Evolutionary conservation across 2,888 invertebrate species (phyloP).

Genomic region (Clusia tigrina): DNA sequence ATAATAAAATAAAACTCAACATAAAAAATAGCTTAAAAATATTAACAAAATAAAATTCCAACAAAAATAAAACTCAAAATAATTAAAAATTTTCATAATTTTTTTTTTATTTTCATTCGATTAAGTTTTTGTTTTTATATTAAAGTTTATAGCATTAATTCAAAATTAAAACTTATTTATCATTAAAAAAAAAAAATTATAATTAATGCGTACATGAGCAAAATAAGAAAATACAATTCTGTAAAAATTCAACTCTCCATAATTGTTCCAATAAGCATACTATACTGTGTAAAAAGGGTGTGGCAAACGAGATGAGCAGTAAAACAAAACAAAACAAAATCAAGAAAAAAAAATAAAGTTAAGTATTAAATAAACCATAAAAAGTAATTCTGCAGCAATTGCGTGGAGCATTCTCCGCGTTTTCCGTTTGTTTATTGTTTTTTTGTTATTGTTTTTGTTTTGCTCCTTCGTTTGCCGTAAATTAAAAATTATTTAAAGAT

Average conservation of each 20-base stretch:
- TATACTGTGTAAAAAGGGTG: neutral
- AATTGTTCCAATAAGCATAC: constrained; percentile 13
- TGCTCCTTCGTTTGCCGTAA: too few relatives aligned
- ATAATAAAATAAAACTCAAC: too few relatives aligned
- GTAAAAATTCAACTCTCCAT: constrained; percentile 45
- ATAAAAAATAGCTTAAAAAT: too few relatives aligned
- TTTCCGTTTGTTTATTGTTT: neutral
- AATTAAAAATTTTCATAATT: constrained; percentile 18
- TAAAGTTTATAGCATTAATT: constrained; percentile 13
- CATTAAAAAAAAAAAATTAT: constrained; percentile 12
- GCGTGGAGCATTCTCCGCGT: too few relatives aligned
- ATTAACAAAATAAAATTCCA: constrained; percentile 11
- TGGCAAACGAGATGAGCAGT: neutral
- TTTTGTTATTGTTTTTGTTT: too few relatives aligned
- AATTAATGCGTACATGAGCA: constrained; percentile 29
- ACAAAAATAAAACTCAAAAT: constrained; percentile 15
- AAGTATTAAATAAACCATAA: neutral
- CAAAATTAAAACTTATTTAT: neutral
- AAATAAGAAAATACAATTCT: constrained; percentile 48
- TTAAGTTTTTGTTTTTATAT: constrained; percentile 34
- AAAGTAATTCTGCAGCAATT: too few relatives aligned
- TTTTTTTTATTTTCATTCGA: constrained; percentile 42
- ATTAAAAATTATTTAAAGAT: neutral
- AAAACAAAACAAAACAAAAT: neutral
- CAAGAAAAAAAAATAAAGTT: neutral